Percentiles rank a stretch among this genome's conserved stretches.
phyloP scores from a whole-genome alignment of 2,888 invertebrate species.

The Caradrina kadenii region DNA sequence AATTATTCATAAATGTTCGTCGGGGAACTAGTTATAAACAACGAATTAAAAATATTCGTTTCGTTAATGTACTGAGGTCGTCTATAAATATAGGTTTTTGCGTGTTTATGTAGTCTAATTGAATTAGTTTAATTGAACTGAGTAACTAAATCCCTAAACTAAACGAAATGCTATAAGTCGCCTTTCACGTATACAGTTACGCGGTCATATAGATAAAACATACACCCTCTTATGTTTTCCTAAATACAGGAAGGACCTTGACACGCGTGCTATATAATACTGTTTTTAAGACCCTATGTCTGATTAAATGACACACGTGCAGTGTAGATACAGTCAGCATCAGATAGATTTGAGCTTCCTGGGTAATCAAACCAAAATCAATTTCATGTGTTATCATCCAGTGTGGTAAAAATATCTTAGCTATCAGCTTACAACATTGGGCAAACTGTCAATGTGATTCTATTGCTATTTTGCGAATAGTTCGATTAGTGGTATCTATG shows the following conservation, averaged over 20 bases:
- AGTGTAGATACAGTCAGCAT: no score
- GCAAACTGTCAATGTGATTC: no score
- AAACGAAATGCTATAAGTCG: background rate
- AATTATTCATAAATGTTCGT: slow-evolving; percentile 29
- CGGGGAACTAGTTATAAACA: slow-evolving; percentile 5
- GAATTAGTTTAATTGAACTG: background rate
- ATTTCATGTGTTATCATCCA: no score
- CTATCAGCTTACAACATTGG: no score
- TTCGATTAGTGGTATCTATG: no score
- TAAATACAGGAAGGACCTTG: background rate
- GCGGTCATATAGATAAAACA: no score
- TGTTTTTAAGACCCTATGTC: background rate
- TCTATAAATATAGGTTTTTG: background rate
- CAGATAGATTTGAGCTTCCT: no score
- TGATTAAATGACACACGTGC: background rate
- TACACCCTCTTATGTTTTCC: slow-evolving; percentile 7
- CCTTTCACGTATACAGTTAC: no score
- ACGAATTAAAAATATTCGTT: slow-evolving; percentile 17
- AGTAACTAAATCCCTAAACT: background rate
- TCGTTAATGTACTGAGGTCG: background rate
- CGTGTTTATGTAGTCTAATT: background rate
- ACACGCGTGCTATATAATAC: background rate
- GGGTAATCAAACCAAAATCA: no score
- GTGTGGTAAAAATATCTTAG: no score
- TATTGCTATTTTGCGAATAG: no score